Evolutionary conservation across 2,888 invertebrate species (phyloP), one percentile per base, ranked within the genome.

Genomic region (Orthonychiurus folsomi): DNA sequence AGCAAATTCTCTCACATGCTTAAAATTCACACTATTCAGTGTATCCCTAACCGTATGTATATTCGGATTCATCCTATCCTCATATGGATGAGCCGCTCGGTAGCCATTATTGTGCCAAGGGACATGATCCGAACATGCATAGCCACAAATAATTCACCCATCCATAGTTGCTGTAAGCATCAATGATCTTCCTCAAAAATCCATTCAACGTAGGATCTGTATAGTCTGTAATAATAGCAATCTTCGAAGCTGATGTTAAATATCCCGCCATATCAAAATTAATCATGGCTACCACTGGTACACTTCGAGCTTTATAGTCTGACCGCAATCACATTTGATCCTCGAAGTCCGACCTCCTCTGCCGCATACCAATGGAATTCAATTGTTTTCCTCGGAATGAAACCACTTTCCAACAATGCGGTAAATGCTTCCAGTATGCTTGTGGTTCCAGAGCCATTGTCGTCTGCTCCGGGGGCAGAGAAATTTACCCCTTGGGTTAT

Each of bases 361-460:
- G 57, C 65, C 9, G 64, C 64, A 48, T 66, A 67, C 62, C 61
- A 64, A 3, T 63, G 63, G 27, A 66, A 64, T 23, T 66, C 66
- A 27, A 66, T 21, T 3, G 64, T 64, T 37, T 62, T 50, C 18
- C 50, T 56, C 1, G 63, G 66, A 47, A 60, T 25, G 15, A 64
- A 47, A 21, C 64, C 64, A 23, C 25, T 50, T 5, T 56, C 63
- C 23, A 64, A 53, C 54, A 67, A 9, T 15, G 54, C 61, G 15
- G 65, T 60, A 3, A 67, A 56, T 2, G 62, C 56, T 59, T 68
- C 68, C 1, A 68, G 50, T 12, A 68, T 56, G 1, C 48, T 58
- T 15, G 56, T 64, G 1, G 61, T 59, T 18, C 68, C 68, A 56
- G 61, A 63, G 12, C 62, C 68, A 58, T 68, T 66, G 52, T 68